phyloP scores from a whole-genome alignment of 1,140 invertebrate species.

The Zaprionus ornatus region DNA sequence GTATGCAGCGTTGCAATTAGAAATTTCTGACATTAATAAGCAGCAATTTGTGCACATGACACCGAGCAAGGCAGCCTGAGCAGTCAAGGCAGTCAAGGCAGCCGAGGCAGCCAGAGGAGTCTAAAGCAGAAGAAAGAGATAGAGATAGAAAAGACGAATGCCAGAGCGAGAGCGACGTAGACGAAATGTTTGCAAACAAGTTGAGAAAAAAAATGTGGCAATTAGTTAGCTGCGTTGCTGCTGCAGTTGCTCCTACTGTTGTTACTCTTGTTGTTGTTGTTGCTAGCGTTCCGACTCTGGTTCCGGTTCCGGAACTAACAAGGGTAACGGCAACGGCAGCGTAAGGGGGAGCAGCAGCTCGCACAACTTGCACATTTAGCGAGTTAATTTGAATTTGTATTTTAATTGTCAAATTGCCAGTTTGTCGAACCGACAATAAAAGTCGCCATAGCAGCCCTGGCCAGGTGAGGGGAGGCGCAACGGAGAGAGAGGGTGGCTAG shows the following conservation, averaged over 20 bases:
- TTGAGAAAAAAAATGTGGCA: slow-evolving; percentile 45
- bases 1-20: slow-evolving; percentile 77
- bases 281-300: neutral
- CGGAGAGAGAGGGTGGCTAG: no score
- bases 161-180: neutral
- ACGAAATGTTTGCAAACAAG: slow-evolving; percentile 33
- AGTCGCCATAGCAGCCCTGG: slow-evolving; percentile 32
- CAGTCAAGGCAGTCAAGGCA: neutral
- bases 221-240: slow-evolving; percentile 31
- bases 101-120: neutral
- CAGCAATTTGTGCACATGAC: slow-evolving; percentile 78
- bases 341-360: neutral
- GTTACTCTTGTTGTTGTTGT: neutral
- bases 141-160: neutral
- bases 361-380: slow-evolving; percentile 1
- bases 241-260: neutral
- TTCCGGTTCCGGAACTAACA: neutral
- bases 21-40: slow-evolving; percentile 81
- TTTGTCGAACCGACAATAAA: neutral
- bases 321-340: neutral
- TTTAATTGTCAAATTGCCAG: slow-evolving; percentile 24
- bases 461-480: neutral
- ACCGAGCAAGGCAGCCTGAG: slow-evolving; percentile 38
- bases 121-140: slow-evolving; percentile 2
- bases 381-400: slow-evolving; percentile 6